Base-by-base conservation (phyloP, 2,113 vertebrate species). In the Taxidea taxus region DNA sequence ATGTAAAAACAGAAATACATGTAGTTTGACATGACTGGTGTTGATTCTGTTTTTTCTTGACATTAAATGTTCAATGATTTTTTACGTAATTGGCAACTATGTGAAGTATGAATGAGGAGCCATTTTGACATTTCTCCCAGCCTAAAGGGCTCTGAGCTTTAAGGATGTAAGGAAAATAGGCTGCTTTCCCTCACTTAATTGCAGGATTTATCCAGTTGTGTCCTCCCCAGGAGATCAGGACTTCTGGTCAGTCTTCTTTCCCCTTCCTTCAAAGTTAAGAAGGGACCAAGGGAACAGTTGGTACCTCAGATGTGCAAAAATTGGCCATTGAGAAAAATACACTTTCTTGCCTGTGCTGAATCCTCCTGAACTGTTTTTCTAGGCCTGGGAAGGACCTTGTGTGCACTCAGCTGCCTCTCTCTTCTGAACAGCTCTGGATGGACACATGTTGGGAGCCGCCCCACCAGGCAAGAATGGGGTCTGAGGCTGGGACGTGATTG, bases 401-500 rank as follows among this genome's bases (percentile, higher is more conserved):
- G 9, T 3, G 18, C 7, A n/a, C 11, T 42, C 39, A 15, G 21
- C 34, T 37, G 21, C 29, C 78, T 82, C 9, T 16, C 0, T 37
- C 42, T 85, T 39, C 49, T 37, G 34, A 25, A n/a, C 54, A 6
- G 2, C n/a, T 81, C 89, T 81, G 23, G 27, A 42, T 27, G 29
- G 37, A 13, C 31, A 3, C 0, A 4, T 0, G 2, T 20, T 25
- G 4, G 39, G 74, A 44, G 47, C 27, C 27, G 58, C 47, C 42
- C 39, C 0, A 2, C 29, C 13, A 42, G 12, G 64, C 27, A 82
- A 47, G 37, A 23, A 20, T 78, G 27, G 16, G 9, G 4, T 51
- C 54, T 6, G 16, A 27, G 13, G 4, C 58, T 34, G 47, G 81
- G 29, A 51, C 29, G 3, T 14, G 9, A 21, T 58, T 1, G 4